These are phyloP conservation scores for Dendrocincla tyrannina DNA, from an alignment of 2,797 vertebrate species.

Conservation along the genomic window DNA sequence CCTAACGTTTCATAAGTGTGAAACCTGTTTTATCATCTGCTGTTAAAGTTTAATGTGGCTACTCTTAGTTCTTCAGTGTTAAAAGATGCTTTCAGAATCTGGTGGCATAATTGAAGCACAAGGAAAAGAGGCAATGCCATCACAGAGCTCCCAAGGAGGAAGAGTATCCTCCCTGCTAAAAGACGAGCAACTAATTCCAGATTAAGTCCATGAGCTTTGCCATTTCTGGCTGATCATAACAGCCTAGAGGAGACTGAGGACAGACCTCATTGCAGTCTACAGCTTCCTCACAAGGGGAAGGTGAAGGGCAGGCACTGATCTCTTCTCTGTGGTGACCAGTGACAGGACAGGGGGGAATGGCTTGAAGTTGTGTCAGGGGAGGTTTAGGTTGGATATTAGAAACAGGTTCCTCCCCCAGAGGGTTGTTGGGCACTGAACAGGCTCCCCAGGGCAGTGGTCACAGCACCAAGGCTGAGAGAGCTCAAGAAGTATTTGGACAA, in stretches of 20 bases:
- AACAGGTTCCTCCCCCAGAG: not conserved
- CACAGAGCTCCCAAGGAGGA: not conserved
- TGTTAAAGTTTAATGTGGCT: not conserved
- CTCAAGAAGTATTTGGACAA: fast-evolving
- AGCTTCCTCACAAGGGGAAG: not conserved
- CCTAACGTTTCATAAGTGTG: not conserved
- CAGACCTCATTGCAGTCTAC: not conserved
- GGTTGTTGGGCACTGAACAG: fast-evolving
- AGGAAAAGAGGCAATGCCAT: not conserved
- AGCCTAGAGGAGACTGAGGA: not conserved
- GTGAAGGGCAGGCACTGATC: not conserved
- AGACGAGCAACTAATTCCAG: not conserved
- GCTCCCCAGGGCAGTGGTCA: not conserved
- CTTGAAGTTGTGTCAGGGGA: not conserved
- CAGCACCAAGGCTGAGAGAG: not conserved
- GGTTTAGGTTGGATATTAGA: fast-evolving
- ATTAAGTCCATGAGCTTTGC: not conserved
- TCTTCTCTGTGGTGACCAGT: not conserved
- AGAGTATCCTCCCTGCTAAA: not conserved
- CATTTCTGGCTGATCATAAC: not conserved
- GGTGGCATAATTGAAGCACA: not conserved
- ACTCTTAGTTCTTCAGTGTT: not conserved
- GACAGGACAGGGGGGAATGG: not conserved
- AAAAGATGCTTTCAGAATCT: not conserved
- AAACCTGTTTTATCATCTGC: not conserved